A percentile compares a stretch with the other conserved stretches of the same genome.
These are phyloP conservation scores for Eristalis intricaria DNA, from an alignment of 2,888 invertebrate species.

Conservation along the genomic window DNA sequence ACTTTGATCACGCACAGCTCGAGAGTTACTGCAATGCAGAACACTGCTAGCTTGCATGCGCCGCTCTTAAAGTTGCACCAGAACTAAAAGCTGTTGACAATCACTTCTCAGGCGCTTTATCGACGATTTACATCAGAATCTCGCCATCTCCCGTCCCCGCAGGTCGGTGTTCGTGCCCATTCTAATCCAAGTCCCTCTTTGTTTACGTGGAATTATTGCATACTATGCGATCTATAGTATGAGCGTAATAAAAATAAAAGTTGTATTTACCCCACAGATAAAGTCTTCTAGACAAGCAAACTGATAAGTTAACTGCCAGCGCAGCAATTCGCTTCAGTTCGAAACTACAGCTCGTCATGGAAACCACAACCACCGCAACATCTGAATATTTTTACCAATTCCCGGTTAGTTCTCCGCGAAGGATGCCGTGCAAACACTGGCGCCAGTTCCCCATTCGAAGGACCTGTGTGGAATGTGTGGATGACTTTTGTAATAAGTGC, in stretches of 20 bases:
- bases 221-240: neutral
- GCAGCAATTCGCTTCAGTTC: constrained; percentile 32
- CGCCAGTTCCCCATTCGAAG: constrained; percentile 55
- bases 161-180: neutral
- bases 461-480: constrained; percentile 41
- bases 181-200: neutral
- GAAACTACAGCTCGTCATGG: constrained; percentile 55
- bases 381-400: constrained; percentile 30
- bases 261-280: constrained; percentile 38
- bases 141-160: neutral
- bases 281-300: constrained; percentile 8
- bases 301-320: constrained; percentile 26
- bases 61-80: neutral
- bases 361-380: neutral
- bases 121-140: neutral
- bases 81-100: neutral
- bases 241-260: neutral
- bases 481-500: constrained; percentile 59
- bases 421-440: constrained; percentile 67
- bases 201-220: neutral
- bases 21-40: neutral
- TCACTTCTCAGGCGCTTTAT: neutral
- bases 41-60: neutral
- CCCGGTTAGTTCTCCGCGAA: constrained; percentile 45
- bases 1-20: constrained; percentile 39